Percentiles rank a stretch among this genome's conserved stretches.
phyloP scores from a whole-genome alignment of 2,888 invertebrate species.

The Aleiodes testaceus region DNA sequence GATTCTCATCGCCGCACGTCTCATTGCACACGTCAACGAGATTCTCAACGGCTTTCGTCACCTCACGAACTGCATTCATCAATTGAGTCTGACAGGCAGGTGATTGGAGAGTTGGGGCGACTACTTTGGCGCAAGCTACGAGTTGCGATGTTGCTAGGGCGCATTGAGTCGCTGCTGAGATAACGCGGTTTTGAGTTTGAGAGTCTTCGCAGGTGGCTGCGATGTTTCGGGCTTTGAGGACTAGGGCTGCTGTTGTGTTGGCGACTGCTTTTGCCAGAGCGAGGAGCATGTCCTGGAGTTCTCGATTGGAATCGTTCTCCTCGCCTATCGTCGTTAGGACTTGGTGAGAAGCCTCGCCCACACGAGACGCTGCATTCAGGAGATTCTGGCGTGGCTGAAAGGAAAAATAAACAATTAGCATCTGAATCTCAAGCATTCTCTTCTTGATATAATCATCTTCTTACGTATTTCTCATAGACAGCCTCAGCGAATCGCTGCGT shows the following conservation, averaged over 20 bases:
- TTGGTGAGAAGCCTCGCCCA: conserved; percentile 96
- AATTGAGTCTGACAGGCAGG: conserved; percentile 92
- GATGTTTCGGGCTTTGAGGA: conserved; percentile 96
- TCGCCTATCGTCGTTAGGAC: conserved; percentile 95
- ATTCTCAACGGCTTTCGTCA: conserved; percentile 92
- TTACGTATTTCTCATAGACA: conserved; percentile 68
- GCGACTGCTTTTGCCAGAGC: conserved; percentile 97
- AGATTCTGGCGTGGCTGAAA: conserved; percentile 90
- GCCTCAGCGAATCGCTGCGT: conserved; percentile 66
- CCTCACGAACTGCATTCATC: conserved; percentile 92
- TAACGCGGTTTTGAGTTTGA: conserved; percentile 88
- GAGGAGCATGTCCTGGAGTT: conserved; percentile 91
- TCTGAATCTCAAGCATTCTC: background rate
- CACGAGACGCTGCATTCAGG: conserved; percentile 94
- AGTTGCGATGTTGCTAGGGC: conserved; percentile 98
- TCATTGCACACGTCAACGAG: conserved; percentile 88
- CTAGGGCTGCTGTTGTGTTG: conserved; percentile 96
- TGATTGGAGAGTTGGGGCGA: conserved; percentile 87
- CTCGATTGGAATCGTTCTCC: conserved; percentile 88
- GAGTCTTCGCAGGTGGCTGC: conserved; percentile 91
- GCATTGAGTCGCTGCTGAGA: conserved; percentile 96
- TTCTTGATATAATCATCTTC: conserved; percentile 46
- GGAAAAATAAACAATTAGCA: conserved; percentile 26
- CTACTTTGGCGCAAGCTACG: conserved; percentile 97
- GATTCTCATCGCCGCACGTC: conserved; percentile 79